Percentiles rank a stretch among this genome's conserved stretches.
Conservation (phyloP, 2,888 invertebrate species). For the Meandrusa payeni region DNA sequence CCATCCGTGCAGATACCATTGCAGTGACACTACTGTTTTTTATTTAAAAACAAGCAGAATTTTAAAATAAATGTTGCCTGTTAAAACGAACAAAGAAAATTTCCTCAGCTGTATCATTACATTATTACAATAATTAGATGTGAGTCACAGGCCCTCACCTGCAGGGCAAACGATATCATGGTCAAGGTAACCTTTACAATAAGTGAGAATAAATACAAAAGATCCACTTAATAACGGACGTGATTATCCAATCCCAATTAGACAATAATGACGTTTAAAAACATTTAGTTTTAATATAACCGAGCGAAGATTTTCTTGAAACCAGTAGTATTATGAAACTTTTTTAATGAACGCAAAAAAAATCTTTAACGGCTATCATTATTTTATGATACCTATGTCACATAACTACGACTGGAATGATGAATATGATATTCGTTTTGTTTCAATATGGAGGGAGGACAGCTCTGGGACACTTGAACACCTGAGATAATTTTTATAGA, state of each 20-base stretch:
- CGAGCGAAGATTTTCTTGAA: not conserved
- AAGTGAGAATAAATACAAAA: slow-evolving; percentile 6
- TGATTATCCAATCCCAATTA: slow-evolving; percentile 12
- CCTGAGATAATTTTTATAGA: too few relatives aligned
- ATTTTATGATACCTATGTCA: too few relatives aligned
- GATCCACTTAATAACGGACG: slow-evolving; percentile 20
- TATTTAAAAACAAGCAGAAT: too few relatives aligned
- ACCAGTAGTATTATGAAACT: not conserved
- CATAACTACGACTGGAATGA: too few relatives aligned
- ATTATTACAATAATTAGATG: slow-evolving; percentile 22
- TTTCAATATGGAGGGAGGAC: too few relatives aligned
- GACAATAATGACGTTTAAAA: slow-evolving; percentile 1
- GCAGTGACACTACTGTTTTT: too few relatives aligned
- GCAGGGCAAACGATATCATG: slow-evolving; percentile 20
- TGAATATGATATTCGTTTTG: too few relatives aligned
- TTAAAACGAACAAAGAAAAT: slow-evolving; percentile 9
- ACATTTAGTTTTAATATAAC: slow-evolving; percentile 1
- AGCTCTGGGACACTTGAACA: too few relatives aligned
- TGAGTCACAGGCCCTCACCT: slow-evolving; percentile 22
- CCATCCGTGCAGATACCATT: too few relatives aligned
- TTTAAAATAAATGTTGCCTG: too few relatives aligned
- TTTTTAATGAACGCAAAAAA: too few relatives aligned
- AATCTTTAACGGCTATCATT: too few relatives aligned
- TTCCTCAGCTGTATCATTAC: slow-evolving; percentile 14
- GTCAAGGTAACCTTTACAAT: slow-evolving; percentile 24